These are phyloP conservation scores for Drosophila watanabei DNA, from an alignment of 1,140 invertebrate species.

Conservation along the genomic window DNA sequence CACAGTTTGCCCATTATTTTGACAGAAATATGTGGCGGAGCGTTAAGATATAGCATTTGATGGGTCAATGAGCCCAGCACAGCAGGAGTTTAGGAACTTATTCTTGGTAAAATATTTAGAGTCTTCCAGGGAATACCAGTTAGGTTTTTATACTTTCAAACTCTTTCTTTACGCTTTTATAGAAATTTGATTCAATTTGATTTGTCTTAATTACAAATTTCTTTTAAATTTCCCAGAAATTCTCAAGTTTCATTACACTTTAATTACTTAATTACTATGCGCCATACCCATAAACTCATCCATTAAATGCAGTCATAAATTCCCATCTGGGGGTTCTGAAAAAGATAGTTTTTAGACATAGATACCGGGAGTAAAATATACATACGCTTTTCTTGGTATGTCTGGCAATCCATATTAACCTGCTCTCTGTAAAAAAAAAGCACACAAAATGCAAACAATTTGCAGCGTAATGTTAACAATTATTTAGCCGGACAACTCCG, in stretches of 20 bases:
- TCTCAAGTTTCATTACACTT: neutral
- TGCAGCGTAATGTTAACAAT: constrained; percentile 51
- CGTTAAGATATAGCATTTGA: constrained; percentile 18
- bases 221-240: neutral
- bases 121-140: neutral
- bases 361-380: neutral
- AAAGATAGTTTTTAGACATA: constrained; percentile 20
- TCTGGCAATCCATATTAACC: constrained; percentile 11
- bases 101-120: constrained; percentile 1
- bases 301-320: constrained; percentile 4
- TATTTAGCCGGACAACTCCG: constrained; percentile 37
- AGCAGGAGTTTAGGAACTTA: neutral
- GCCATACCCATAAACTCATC: constrained; percentile 2
- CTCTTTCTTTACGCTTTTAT: neutral
- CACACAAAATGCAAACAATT: constrained; percentile 29
- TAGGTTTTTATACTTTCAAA: no score
- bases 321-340: constrained; percentile 6
- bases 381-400: constrained; percentile 13
- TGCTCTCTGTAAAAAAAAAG: neutral
- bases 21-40: constrained; percentile 37
- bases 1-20: constrained; percentile 34
- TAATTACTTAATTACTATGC: constrained; percentile 12
- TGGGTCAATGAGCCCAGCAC: constrained; percentile 36
- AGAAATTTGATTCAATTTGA: neutral
- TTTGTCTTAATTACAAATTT: constrained; percentile 1